A percentile compares a stretch with the other conserved stretches of the same genome.
Evolutionary conservation across 2,113 vertebrate species (phyloP).

Genomic region (Phycodurus eques): DNA sequence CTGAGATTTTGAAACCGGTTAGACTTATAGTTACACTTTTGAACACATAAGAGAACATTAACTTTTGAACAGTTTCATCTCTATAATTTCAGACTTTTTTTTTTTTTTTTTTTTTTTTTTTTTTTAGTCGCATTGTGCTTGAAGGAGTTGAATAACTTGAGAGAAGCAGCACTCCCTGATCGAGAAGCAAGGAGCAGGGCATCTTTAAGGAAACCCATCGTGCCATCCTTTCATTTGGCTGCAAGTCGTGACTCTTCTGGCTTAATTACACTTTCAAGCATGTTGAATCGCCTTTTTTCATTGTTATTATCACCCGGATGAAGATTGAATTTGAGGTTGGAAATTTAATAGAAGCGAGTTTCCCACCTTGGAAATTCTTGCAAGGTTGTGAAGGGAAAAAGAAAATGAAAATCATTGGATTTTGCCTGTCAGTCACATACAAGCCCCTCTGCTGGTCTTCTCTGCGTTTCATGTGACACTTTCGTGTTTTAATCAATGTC

Average conservation of each 20-base stretch:
- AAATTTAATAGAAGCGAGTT: slow-evolving; percentile 29
- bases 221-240: slow-evolving; percentile 10
- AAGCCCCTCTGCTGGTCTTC: neutral
- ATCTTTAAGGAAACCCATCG: neutral
- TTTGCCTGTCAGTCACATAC: slow-evolving; percentile 1
- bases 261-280: slow-evolving; percentile 28
- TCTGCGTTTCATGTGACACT: neutral
- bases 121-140: no score
- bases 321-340: slow-evolving; percentile 8
- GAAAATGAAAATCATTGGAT: slow-evolving; percentile 3
- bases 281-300: slow-evolving; percentile 21
- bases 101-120: no score
- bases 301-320: neutral
- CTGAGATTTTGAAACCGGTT: no score
- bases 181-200: neutral
- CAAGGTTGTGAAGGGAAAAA: neutral
- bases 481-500: slow-evolving; percentile 17
- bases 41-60: no score
- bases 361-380: slow-evolving; percentile 13
- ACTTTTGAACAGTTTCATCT: no score
- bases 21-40: no score
- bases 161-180: neutral
- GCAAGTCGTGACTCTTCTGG: slow-evolving; percentile 10
- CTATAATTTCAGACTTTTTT: no score
- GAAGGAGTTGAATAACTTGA: no score